Base-by-base conservation (phyloP, 2,113 vertebrate species). In the Enhydra lutris region DNA sequence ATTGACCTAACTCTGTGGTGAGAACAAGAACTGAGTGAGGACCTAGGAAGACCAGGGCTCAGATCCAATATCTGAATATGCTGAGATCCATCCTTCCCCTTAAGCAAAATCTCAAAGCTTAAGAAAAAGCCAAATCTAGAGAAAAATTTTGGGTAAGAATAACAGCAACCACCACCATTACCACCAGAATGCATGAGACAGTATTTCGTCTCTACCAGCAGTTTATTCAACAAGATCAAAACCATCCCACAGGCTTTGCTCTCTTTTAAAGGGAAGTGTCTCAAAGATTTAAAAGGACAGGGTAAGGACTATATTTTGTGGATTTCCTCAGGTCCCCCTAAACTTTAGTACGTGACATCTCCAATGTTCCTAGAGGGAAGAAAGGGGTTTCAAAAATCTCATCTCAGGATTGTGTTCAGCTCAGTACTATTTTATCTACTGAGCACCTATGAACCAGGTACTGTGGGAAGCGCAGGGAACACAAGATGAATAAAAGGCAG, bases 21-120 rank as follows among this genome's bases (percentile, higher is more conserved):
- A 95, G 92, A 97, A 96, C 42, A 96, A 95, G 95, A 87, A 92
- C 84, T 67, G 59, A 89, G 94, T 97, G 63, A 97, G 95, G 67
- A 96, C 91, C 83, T 78, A 87, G 24, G 39, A 95, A 92, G 90
- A 96, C 89, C 4, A 91, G 93, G 88, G 83, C 89, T 87, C 59
- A 86, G 61, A 97, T 83, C 65, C 76, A 97, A 7, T 90, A 89
- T 55, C 0, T 86, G 87, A 89, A 91, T 52, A 71, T 4, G 73
- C 15, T 59, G 15, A 12, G 4, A 65, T 13, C 55, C 21, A 91
- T 52, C 20, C 2, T 3, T 20, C 45, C 45, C 45, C 45, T 47
- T 47, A 47, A 85, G 79, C 81, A 97, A 89, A 95, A 34, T 24
- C 31, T 82, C 92, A 69, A 39, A 36, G 63, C 11, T 83, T 36